Evolutionary conservation across 2,113 vertebrate genomes (phyloP).

Genomic region (Eulemur macaco): DNA sequence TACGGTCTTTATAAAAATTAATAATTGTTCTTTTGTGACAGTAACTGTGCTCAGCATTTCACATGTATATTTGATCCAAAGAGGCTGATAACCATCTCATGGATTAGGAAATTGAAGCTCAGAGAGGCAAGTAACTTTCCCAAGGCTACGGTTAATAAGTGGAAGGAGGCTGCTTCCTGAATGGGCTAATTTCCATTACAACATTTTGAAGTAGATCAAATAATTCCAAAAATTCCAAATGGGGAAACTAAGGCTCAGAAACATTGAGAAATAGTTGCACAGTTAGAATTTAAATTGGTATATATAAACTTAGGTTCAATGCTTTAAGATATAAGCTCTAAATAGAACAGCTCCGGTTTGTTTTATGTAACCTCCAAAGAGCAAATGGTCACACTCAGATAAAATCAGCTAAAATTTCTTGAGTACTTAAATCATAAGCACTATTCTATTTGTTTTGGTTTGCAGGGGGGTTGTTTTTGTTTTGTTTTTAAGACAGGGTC

Average conservation of each 20-base stretch:
- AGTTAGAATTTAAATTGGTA: neutral
- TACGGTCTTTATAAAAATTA: conserved; percentile 20
- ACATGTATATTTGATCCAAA: neutral
- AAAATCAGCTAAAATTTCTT: neutral
- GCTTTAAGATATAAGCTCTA: neutral
- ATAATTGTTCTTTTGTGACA: neutral
- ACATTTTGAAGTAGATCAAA: neutral
- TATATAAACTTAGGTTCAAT: neutral
- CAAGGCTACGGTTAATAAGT: neutral
- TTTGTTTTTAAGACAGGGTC: too few species aligned
- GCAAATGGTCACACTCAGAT: neutral
- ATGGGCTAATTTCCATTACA: neutral
- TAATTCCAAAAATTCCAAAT: conserved; percentile 27
- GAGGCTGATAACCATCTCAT: neutral
- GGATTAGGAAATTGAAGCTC: neutral
- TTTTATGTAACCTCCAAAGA: neutral
- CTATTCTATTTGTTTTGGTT: neutral
- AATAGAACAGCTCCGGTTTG: neutral
- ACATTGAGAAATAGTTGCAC: neutral
- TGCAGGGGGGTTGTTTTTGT: too few species aligned
- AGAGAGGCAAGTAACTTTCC: neutral
- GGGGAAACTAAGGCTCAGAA: conserved; percentile 11
- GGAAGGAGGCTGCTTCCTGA: neutral
- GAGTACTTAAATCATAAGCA: neutral
- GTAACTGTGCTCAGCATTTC: neutral